Percentiles rank a stretch among this genome's conserved stretches.
Evolutionary conservation across 1,140 invertebrate species (phyloP).

Genomic region (Drosophila oshimai): DNA sequence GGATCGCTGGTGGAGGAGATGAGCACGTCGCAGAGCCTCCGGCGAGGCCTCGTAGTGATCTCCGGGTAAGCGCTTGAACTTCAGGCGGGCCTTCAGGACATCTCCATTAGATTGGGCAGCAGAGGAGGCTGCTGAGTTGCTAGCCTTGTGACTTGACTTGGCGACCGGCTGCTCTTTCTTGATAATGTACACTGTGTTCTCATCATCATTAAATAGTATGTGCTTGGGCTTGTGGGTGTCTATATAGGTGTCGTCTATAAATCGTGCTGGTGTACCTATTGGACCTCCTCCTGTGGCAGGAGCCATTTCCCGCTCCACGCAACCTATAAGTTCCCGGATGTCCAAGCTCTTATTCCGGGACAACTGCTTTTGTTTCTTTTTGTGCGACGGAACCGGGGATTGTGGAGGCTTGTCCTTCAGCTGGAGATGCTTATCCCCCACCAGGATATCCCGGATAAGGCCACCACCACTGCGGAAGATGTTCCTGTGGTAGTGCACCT

Average conservation of each 20-base stretch:
- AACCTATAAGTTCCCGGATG: slow-evolving; percentile 71
- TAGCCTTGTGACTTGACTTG: slow-evolving; percentile 34
- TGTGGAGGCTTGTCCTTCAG: slow-evolving; percentile 65
- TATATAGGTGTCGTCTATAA: slow-evolving; percentile 78
- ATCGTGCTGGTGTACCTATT: slow-evolving; percentile 30
- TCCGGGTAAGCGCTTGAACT: slow-evolving; percentile 67
- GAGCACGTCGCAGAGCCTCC: slow-evolving; percentile 59
- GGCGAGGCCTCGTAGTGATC: slow-evolving; percentile 59
- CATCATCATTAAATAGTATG: slow-evolving; percentile 79
- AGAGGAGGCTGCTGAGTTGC: neutral
- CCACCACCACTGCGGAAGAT: slow-evolving; percentile 76
- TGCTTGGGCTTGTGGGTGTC: slow-evolving; percentile 76
- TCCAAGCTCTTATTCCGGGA: slow-evolving; percentile 76
- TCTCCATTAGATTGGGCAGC: slow-evolving; percentile 25
- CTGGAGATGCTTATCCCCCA: slow-evolving; percentile 65
- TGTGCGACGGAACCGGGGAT: slow-evolving; percentile 40
- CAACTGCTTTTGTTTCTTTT: slow-evolving; percentile 60
- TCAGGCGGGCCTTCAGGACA: slow-evolving; percentile 65
- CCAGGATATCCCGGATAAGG: slow-evolving; percentile 74
- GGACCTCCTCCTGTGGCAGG: neutral
- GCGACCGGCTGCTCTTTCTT: slow-evolving; percentile 75
- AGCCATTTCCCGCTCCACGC: slow-evolving; percentile 56
- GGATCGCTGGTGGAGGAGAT: slow-evolving; percentile 54
- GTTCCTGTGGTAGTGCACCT: slow-evolving; percentile 73
- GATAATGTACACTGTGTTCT: slow-evolving; percentile 77